Base-by-base conservation (phyloP, 2,888 invertebrate genomes). In the Hylaea fasciaria region DNA sequence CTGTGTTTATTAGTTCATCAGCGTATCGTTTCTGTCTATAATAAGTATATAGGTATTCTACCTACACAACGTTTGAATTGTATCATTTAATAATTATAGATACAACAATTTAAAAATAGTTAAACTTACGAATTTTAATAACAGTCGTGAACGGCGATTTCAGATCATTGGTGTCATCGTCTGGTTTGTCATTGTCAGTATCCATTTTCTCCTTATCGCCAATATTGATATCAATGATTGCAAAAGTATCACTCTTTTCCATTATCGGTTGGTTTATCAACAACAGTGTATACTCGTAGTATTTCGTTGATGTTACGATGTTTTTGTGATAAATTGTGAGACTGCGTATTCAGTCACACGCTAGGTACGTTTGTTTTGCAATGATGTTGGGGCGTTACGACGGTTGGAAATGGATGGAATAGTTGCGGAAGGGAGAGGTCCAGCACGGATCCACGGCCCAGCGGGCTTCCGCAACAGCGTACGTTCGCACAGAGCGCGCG, bases 61-160 rank as follows among this genome's bases (percentile, higher is more conserved):
- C 39, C n/a, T n/a, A 39, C n/a, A n/a, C n/a, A n/a, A n/a, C n/a
- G n/a, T n/a, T n/a, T n/a, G n/a, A n/a, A n/a, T n/a, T n/a, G n/a
- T n/a, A n/a, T n/a, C n/a, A n/a, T n/a, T n/a, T n/a, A n/a, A n/a
- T n/a, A n/a, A n/a, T n/a, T n/a, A n/a, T n/a, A n/a, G n/a, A n/a
- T n/a, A n/a, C n/a, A n/a, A n/a, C n/a, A n/a, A n/a, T 37, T 37
- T 37, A n/a, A n/a, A 37, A 37, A 17, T 16, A 11, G 17, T 56
- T 47, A 41, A 62, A 89, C 91, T 91, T 85, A 91, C 91, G 86
- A 74, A 86, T 84, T 77, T 87, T 86, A 64, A 90, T 79, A 57
- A 89, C 80, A 28, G 86, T 85, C 47, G 80, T 80, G 63, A 86
- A 80, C 13, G 84, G 77, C 3, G 75, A 70, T 57, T 75, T 78